Percentiles rank a stretch among this genome's conserved stretches.
phyloP scores from a whole-genome alignment of 1,140 invertebrate genomes.

The Maniola jurtina region DNA sequence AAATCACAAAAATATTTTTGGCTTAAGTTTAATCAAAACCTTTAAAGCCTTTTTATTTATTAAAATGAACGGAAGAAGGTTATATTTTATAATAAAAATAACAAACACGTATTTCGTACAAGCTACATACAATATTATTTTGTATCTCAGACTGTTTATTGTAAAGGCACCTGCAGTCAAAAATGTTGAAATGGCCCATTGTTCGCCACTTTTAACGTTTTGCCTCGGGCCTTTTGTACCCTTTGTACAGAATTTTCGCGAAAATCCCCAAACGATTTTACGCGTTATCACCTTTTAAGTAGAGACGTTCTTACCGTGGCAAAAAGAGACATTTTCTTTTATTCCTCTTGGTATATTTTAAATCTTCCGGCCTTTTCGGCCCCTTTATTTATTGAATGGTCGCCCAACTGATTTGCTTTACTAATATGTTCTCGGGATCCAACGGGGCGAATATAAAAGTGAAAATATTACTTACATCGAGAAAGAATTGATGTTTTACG shows the following conservation, averaged over 20 bases:
- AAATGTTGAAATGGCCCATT: slow-evolving; percentile 10
- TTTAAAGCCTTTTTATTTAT: background rate
- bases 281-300: background rate
- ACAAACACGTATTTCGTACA: background rate
- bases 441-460: background rate
- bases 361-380: background rate
- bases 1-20: too few species aligned
- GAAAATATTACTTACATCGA: background rate
- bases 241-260: background rate
- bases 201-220: background rate
- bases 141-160: slow-evolving; percentile 1
- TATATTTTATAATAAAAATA: slow-evolving; percentile 4
- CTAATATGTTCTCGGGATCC: slow-evolving; percentile 5
- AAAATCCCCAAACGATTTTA: background rate
- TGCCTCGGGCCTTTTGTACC: background rate
- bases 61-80: background rate
- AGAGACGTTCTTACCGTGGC: background rate
- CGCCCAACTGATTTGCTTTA: slow-evolving; percentile 4
- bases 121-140: background rate
- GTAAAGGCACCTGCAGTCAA: slow-evolving; percentile 5
- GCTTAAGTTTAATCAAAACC: background rate
- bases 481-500: background rate
- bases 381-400: slow-evolving; percentile 6
- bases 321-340: background rate
- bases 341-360: slow-evolving; percentile 1